These are phyloP conservation scores for Heliocidaris erythrogramma DNA, from an alignment of 35 echinoderm and acorn worm species.

Conservation along the genomic window DNA sequence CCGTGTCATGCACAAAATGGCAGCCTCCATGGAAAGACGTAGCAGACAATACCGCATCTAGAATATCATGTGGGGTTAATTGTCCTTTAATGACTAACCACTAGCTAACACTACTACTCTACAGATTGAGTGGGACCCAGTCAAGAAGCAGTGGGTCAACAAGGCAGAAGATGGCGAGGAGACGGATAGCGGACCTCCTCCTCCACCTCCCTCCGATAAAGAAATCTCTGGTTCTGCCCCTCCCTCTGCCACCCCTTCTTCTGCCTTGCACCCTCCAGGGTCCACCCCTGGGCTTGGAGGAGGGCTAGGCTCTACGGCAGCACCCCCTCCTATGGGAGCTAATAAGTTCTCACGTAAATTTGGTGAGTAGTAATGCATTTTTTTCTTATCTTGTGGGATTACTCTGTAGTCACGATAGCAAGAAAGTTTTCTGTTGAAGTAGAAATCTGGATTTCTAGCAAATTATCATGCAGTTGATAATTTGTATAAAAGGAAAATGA, in stretches of 20 bases:
- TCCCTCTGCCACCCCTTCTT: background rate
- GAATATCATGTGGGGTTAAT: too few relatives aligned
- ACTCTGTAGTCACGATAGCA: background rate
- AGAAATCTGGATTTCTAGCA: too few relatives aligned
- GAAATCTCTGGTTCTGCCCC: constrained; percentile 8
- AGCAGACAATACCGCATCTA: too few relatives aligned
- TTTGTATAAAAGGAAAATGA: too few relatives aligned
- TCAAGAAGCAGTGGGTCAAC: constrained; percentile 35
- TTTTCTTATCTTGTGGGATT: background rate
- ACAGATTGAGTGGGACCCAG: constrained; percentile 34
- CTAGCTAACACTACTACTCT: background rate
- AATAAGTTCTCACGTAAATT: constrained; percentile 39
- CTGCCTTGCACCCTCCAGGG: background rate
- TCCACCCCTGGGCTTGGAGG: background rate
- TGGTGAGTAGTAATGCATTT: background rate
- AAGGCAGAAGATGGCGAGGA: background rate
- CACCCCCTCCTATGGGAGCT: background rate
- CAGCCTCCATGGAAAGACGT: too few relatives aligned
- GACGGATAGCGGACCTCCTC: background rate
- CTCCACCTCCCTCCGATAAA: constrained; percentile 32
- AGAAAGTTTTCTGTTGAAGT: too few relatives aligned
- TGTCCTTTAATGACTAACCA: background rate
- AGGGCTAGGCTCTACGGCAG: background rate
- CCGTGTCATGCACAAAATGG: too few relatives aligned
- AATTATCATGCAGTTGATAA: too few relatives aligned